These are phyloP conservation scores for Julus scanicus DNA, from an alignment of 2,888 invertebrate genomes.

Conservation along the genomic window DNA sequence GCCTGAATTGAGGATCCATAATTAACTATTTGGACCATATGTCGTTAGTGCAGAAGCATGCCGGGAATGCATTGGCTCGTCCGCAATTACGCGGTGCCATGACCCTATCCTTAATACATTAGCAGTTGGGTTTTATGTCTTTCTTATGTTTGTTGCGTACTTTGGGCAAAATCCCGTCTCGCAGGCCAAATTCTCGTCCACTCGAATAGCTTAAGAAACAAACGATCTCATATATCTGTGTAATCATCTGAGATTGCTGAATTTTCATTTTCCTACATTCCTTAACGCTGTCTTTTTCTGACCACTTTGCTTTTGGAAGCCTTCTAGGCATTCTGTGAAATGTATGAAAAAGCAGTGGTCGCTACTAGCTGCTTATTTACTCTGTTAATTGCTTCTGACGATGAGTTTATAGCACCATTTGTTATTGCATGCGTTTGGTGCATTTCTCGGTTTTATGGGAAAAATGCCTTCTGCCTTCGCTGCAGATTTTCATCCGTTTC, in stretches of 20 bases:
- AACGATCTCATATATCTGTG: slow-evolving; percentile 33
- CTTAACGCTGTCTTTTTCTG: neutral
- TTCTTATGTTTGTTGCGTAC: slow-evolving; percentile 27
- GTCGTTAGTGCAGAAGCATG: slow-evolving; percentile 23
- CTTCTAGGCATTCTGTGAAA: neutral
- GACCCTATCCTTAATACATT: slow-evolving; percentile 26
- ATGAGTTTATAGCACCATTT: slow-evolving; percentile 26
- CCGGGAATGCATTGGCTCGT: neutral
- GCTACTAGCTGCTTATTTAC: neutral
- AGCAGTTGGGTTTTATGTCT: slow-evolving; percentile 9
- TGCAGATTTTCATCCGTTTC: neutral
- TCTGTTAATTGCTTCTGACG: slow-evolving; percentile 33
- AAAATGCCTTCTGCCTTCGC: slow-evolving; percentile 33
- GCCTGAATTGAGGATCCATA: slow-evolving; percentile 25
- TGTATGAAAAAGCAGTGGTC: neutral
- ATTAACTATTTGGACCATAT: slow-evolving; percentile 9
- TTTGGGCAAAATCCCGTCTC: neutral
- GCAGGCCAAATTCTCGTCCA: neutral
- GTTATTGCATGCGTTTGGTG: slow-evolving; percentile 23
- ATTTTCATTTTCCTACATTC: slow-evolving; percentile 20
- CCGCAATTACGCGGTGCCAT: slow-evolving; percentile 25
- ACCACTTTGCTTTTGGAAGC: neutral
- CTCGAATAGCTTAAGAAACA: slow-evolving; percentile 33
- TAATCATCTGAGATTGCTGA: slow-evolving; percentile 27
- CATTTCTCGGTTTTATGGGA: slow-evolving; percentile 13